phyloP scores from a whole-genome alignment of 53 echinoderm and acorn worm genomes.

The Paracentrotus lividus region DNA sequence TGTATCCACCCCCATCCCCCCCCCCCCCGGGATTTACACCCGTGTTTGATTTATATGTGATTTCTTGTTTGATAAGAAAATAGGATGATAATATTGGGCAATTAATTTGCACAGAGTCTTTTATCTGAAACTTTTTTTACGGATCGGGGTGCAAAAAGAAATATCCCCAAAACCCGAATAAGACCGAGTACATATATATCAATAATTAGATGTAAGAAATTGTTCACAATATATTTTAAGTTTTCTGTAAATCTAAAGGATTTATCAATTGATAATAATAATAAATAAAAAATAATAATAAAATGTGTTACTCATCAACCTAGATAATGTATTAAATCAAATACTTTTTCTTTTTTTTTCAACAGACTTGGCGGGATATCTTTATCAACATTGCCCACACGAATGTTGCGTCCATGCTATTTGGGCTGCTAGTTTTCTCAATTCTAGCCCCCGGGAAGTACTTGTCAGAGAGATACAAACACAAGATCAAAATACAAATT shows the following conservation, averaged over 20 bases:
- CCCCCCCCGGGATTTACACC: no score
- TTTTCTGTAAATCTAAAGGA: not conserved
- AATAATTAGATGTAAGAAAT: no score
- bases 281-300: not conserved
- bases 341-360: not conserved
- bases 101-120: no score
- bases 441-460: slow-evolving; percentile 72
- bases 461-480: slow-evolving; percentile 73
- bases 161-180: no score
- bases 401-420: slow-evolving; percentile 72
- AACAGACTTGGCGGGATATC: slow-evolving; percentile 83
- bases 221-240: not conserved
- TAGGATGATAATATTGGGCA: no score
- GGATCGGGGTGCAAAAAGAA: no score
- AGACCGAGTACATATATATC: no score
- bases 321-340: not conserved
- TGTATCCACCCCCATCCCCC: no score
- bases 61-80: no score
- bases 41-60: no score
- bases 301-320: not conserved
- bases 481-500: slow-evolving; percentile 75
- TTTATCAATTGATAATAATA: not conserved
- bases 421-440: slow-evolving; percentile 62
- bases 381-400: slow-evolving; percentile 76
- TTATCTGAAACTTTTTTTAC: no score